These are phyloP conservation scores for Gymnoscelis rufifasciata DNA, from an alignment of 2,888 invertebrate species.

Conservation along the genomic window DNA sequence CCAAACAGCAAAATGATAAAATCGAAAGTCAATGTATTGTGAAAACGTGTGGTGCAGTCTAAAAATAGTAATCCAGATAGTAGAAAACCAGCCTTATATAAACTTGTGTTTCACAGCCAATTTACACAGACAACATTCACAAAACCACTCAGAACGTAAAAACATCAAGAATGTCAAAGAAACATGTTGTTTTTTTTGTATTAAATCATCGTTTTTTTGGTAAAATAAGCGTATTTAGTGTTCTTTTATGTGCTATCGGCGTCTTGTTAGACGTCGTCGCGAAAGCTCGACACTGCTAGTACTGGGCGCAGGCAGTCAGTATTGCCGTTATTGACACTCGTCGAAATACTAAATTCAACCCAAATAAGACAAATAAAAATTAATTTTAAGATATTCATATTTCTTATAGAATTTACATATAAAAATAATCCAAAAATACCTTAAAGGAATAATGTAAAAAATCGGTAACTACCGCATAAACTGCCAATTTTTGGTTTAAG, in stretches of 20 bases:
- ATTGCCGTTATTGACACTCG: slow-evolving; percentile 48
- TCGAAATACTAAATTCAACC: slow-evolving; percentile 32
- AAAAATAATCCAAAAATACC: no score
- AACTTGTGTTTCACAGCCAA: slow-evolving; percentile 37
- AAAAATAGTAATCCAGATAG: slow-evolving; percentile 49
- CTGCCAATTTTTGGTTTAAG: no score
- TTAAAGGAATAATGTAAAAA: no score
- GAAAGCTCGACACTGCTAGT: slow-evolving; percentile 52
- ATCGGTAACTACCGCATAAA: no score
- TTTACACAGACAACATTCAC: slow-evolving; percentile 33
- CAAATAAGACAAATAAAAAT: background rate
- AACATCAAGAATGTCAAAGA: slow-evolving; percentile 31
- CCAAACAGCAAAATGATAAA: slow-evolving; percentile 10
- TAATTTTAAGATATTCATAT: no score
- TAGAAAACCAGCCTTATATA: slow-evolving; percentile 51
- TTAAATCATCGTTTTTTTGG: slow-evolving; percentile 51
- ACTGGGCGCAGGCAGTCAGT: slow-evolving; percentile 63
- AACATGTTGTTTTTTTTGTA: slow-evolving; percentile 41
- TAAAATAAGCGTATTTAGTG: slow-evolving; percentile 41
- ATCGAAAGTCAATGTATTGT: slow-evolving; percentile 34
- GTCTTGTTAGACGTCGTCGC: slow-evolving; percentile 60
- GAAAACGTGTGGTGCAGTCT: slow-evolving; percentile 41
- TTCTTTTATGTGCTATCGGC: slow-evolving; percentile 39
- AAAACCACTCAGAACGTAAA: slow-evolving; percentile 32
- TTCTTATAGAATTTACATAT: no score